Percentiles rank a stretch among this genome's conserved stretches.
Evolutionary conservation across 2,797 vertebrate genomes (phyloP).

Genomic region (Alosa sapidissima): DNA sequence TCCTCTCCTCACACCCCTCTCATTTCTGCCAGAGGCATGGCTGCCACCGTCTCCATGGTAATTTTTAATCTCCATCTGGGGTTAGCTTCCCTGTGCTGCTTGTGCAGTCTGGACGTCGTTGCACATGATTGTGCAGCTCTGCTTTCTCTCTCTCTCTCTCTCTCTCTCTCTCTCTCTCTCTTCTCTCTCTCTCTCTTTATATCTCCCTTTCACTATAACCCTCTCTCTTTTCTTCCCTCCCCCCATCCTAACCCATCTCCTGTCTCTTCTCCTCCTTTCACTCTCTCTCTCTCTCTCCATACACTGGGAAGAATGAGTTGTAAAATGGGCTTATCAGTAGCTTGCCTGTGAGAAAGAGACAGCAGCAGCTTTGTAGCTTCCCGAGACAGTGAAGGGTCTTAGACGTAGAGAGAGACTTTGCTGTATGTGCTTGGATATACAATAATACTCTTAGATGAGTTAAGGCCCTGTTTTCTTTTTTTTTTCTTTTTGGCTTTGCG

Average conservation of each 20-base stretch:
- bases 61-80: slow-evolving; percentile 45
- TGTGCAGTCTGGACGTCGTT: slow-evolving; percentile 5
- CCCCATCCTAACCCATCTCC: not conserved
- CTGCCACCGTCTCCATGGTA: slow-evolving; percentile 47
- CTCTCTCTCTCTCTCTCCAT: not conserved
- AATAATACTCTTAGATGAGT: not conserved
- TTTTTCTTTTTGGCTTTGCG: not conserved
- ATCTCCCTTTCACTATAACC: too few relatives aligned
- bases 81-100: slow-evolving; percentile 29
- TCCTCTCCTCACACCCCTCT: not conserved
- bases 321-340: slow-evolving; percentile 4
- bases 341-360: not conserved
- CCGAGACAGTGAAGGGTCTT: not conserved
- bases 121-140: not conserved
- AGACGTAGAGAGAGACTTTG: not conserved
- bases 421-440: not conserved
- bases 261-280: not conserved
- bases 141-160: not conserved
- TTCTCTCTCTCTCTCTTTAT: not conserved
- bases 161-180: slow-evolving; percentile 4
- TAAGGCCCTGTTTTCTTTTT: not conserved
- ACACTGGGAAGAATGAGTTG: not conserved
- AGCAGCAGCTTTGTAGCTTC: not conserved
- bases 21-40: slow-evolving; percentile 36
- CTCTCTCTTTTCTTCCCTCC: not conserved